Evolutionary conservation across 2,113 vertebrate species (phyloP), one percentile per base, ranked within the genome.

Genomic region (Zootoca vivipara): DNA sequence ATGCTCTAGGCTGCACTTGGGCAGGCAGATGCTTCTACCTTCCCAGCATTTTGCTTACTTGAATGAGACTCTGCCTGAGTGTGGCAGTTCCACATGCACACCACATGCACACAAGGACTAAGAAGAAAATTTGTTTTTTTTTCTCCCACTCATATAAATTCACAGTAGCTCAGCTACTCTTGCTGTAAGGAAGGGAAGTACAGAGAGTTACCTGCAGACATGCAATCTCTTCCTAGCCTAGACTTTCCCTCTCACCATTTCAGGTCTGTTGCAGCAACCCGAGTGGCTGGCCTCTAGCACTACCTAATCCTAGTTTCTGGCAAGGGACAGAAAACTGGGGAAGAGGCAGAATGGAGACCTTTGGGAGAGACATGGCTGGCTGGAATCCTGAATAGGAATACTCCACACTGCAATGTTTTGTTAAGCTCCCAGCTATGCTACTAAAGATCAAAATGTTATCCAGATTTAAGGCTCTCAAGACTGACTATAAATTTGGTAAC

Each of bases 381-480:
- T 67, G 22, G 22, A 26, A 82, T 22, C 33, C 52, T 56, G 46
- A 80, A 77, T 3, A 77, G 22, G 20, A 40, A 42, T 2, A 40
- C 38, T 75, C n/a, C 40, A 78, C 28, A 46, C 3, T 58, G n/a
- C n/a, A 64, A 26, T n/a, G 65, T 64, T 73, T 73, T 33, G 12
- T 35, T 33, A n/a, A 30, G 33, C 33, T 35, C 16, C 26, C 65
- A 8, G 8, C n/a, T 70, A n/a, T 69, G 65, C 33, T 62, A 2
- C 15, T 86, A 26, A 64, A 70, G 8, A 0, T 5, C 87, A 70
- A 42, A 0, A 0, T 20, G 52, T 62, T 75, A 0, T 0, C 77
- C 20, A 88, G 70, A 35, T 89, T 87, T 42, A 84, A 75, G 89
- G 62, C 65, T 87, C 10, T 81, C 81, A 22, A 35, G 18, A 26